Percentiles rank a stretch among this genome's conserved stretches.
Conservation (phyloP, 1,140 invertebrate species). For the Trichonephila inaurata region DNA sequence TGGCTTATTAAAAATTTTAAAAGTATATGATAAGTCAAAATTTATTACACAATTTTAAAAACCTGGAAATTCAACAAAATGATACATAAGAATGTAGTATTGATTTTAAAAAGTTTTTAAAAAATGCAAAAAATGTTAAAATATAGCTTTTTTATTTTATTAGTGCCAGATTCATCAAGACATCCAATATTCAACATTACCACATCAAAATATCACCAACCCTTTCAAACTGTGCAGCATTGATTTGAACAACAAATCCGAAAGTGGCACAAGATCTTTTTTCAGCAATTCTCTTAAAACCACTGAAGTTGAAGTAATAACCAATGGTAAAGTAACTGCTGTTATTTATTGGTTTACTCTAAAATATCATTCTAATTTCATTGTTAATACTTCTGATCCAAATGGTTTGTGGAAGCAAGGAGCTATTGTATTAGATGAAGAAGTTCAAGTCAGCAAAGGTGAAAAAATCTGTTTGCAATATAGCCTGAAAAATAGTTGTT, state of each 20-base stretch:
- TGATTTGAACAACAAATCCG: conserved; percentile 53
- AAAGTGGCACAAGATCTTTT: conserved; percentile 16
- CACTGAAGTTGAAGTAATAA: conserved; percentile 8
- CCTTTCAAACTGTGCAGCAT: conserved; percentile 54
- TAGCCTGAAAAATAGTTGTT: conserved; percentile 66
- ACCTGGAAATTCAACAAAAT: too few relatives aligned
- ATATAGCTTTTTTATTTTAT: not conserved
- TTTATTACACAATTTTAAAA: too few relatives aligned
- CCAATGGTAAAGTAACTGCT: conserved; percentile 48
- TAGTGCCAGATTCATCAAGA: conserved; percentile 71
- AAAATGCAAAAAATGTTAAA: too few relatives aligned
- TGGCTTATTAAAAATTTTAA: too few relatives aligned
- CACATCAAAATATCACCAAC: conserved; percentile 54
- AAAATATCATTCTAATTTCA: conserved; percentile 10
- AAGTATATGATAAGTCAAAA: too few relatives aligned
- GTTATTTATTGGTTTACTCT: conserved; percentile 68
- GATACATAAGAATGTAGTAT: too few relatives aligned
- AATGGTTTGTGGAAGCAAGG: conserved; percentile 49
- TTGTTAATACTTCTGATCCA: conserved; percentile 50
- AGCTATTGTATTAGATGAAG: conserved; percentile 57
- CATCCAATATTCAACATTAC: conserved; percentile 57
- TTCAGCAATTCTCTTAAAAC: conserved; percentile 29
- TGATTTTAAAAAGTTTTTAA: too few relatives aligned
- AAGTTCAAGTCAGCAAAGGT: conserved; percentile 27
- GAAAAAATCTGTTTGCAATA: conserved; percentile 57